phyloP scores from a whole-genome alignment of 2,797 vertebrate species.

The Ispidina picta region DNA sequence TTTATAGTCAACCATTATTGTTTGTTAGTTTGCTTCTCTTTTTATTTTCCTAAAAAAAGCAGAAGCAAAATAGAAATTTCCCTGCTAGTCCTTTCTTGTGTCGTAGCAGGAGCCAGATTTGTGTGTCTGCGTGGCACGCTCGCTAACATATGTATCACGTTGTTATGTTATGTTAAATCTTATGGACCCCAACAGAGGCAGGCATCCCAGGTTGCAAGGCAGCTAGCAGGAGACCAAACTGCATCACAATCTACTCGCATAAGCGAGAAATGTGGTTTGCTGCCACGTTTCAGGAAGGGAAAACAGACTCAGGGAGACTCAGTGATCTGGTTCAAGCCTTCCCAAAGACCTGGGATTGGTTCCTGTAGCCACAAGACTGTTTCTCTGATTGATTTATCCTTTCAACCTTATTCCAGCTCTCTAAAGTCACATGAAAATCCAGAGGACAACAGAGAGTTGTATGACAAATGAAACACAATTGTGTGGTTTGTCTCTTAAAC shows the following conservation, averaged over 20 bases:
- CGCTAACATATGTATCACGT: neutral
- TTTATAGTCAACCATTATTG: slow-evolving; percentile 24
- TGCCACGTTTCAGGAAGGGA: neutral
- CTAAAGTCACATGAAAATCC: neutral
- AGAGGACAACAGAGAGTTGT: neutral
- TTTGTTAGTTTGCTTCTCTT: neutral
- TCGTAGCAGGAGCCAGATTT: slow-evolving; percentile 12
- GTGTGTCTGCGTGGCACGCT: neutral
- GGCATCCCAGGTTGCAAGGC: neutral
- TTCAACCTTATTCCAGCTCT: neutral
- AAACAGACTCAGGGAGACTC: neutral
- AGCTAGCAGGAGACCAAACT: neutral
- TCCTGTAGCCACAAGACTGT: neutral
- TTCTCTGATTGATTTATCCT: neutral
- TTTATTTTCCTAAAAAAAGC: slow-evolving; percentile 2
- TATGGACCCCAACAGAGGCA: neutral
- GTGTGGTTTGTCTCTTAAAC: neutral
- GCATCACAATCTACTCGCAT: neutral
- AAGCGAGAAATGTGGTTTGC: neutral
- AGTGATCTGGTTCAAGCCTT: neutral
- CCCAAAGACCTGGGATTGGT: neutral
- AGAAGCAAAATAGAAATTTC: slow-evolving; percentile 20
- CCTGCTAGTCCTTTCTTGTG: neutral
- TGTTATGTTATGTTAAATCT: neutral
- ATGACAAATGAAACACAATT: neutral